Percentiles rank a stretch among this genome's conserved stretches.
Evolutionary conservation across 2,888 invertebrate genomes (phyloP).

Genomic region (Rhyacophila evoluta): DNA sequence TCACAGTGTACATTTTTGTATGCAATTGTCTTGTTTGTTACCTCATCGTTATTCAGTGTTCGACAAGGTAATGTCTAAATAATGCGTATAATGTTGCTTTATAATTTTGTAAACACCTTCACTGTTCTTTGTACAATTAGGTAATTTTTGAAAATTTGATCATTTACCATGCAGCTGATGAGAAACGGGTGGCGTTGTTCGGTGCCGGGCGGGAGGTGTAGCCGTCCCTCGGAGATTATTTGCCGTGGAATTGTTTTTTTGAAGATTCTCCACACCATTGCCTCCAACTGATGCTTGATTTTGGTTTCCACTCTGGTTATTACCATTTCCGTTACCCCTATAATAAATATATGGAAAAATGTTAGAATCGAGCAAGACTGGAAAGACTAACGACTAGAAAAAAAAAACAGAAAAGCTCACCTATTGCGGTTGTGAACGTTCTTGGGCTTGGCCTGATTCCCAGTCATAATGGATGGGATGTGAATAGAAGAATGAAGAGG

Average conservation of each 20-base stretch:
- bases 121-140: no score
- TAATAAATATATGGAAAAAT: background rate
- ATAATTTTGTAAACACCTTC: no score
- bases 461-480: slow-evolving; percentile 67
- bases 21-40: no score
- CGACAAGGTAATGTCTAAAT: no score
- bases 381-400: no score
- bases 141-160: no score
- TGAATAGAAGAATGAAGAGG: slow-evolving; percentile 65
- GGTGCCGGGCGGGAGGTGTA: slow-evolving; percentile 62
- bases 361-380: no score
- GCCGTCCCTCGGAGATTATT: slow-evolving; percentile 57
- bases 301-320: slow-evolving; percentile 37
- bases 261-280: slow-evolving; percentile 44
- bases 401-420: no score
- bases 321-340: slow-evolving; percentile 47
- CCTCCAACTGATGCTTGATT: slow-evolving; percentile 46
- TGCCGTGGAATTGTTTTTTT: slow-evolving; percentile 39
- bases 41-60: no score
- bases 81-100: no score
- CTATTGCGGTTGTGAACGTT: slow-evolving; percentile 60
- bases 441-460: slow-evolving; percentile 60
- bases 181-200: slow-evolving; percentile 65
- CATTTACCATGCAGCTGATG: slow-evolving; percentile 63
- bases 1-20: no score